Evolutionary conservation across 2,888 invertebrate species (phyloP).

Genomic region (Cataglyphis cursor): DNA sequence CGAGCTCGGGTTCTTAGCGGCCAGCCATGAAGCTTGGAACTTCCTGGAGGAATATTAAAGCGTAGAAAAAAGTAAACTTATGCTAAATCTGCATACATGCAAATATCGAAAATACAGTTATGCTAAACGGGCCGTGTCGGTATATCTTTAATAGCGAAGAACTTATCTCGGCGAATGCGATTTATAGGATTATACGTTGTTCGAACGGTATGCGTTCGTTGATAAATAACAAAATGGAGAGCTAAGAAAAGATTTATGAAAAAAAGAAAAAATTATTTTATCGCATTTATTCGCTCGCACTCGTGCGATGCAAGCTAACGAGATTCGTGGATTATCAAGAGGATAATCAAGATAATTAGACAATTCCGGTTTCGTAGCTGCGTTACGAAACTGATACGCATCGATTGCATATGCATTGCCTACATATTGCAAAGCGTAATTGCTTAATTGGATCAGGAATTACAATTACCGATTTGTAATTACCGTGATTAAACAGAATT

Average conservation of each 20-base stretch:
- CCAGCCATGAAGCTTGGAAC: slow-evolving; percentile 29
- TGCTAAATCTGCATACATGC: slow-evolving; percentile 51
- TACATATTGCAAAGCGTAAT: slow-evolving; percentile 44
- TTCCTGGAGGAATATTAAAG: slow-evolving; percentile 50
- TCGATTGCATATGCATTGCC: slow-evolving; percentile 37
- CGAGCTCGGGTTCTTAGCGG: slow-evolving; percentile 33
- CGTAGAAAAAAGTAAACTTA: slow-evolving; percentile 54
- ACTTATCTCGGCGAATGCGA: slow-evolving; percentile 54
- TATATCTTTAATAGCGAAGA: slow-evolving; percentile 62
- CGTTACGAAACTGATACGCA: slow-evolving; percentile 1
- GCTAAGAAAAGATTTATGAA: neutral
- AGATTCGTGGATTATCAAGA: slow-evolving; percentile 11
- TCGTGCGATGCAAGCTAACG: neutral
- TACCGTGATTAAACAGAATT: slow-evolving; percentile 35
- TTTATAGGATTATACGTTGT: slow-evolving; percentile 23
- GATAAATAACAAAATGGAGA: neutral
- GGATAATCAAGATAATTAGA: slow-evolving; percentile 41
- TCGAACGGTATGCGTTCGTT: neutral
- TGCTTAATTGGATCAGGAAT: slow-evolving; percentile 45
- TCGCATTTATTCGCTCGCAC: neutral
- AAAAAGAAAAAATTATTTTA: neutral
- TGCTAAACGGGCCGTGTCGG: slow-evolving; percentile 29
- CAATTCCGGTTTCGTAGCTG: slow-evolving; percentile 5
- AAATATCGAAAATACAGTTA: slow-evolving; percentile 62
- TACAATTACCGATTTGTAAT: slow-evolving; percentile 39